A percentile compares a stretch with the other conserved stretches of the same genome.
These are phyloP conservation scores for Colinus virginianus DNA, from an alignment of 2,113 vertebrate genomes.

Conservation along the genomic window DNA sequence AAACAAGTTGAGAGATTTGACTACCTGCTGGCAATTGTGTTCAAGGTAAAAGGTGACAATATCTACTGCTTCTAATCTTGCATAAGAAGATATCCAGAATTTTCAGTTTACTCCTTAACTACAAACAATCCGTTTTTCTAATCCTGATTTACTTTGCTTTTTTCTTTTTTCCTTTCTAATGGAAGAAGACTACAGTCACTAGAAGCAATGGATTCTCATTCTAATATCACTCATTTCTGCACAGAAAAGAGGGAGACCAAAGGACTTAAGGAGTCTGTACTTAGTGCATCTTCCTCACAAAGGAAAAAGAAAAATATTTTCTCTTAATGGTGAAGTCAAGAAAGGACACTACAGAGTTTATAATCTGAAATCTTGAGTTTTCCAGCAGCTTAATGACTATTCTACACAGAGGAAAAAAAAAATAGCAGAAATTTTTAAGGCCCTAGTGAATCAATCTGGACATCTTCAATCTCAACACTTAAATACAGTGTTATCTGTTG, in stretches of 20 bases:
- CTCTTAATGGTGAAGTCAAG: neutral
- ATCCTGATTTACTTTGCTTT: neutral
- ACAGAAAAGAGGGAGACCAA: neutral
- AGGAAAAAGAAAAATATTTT: neutral
- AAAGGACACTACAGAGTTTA: neutral
- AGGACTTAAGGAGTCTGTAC: neutral
- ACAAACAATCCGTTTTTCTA: neutral
- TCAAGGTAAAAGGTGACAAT: neutral
- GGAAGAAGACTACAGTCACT: neutral
- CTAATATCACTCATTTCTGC: neutral
- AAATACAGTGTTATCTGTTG: neutral
- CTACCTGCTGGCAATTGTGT: neutral
- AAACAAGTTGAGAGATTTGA: neutral
- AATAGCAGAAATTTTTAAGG: neutral
- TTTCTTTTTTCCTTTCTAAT: neutral
- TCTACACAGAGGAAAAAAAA: neutral
- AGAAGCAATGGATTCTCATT: neutral
- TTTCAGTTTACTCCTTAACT: neutral
- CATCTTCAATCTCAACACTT: neutral
- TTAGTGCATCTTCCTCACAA: neutral
- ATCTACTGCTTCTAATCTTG: neutral
- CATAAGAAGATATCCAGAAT: neutral
- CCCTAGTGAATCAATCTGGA: neutral
- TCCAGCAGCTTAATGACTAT: neutral
- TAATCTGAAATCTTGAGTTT: neutral